Base-by-base conservation (phyloP, 2,797 vertebrate genomes). In the Coluber constrictor region DNA sequence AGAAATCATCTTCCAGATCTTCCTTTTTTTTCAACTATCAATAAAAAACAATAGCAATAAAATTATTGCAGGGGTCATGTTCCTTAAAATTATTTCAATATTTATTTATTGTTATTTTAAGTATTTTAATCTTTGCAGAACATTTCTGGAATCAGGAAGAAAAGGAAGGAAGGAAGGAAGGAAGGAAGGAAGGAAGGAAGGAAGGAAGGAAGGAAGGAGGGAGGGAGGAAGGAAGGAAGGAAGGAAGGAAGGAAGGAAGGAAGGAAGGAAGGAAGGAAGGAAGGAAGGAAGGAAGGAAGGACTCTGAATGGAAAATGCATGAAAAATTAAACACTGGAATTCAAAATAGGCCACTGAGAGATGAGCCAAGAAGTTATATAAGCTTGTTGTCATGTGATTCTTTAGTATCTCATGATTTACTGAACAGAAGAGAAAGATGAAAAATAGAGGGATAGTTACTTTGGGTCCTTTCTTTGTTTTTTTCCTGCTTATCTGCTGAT, bases 1-100 rank as follows among this genome's bases (percentile, higher is more conserved):
- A 92, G 11, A 98, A 95, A 94, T 97, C 97, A 63, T 97, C 98
- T 11, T 98, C 98, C 95, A 98, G 93, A n/a, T 97, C 94, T 89
- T 96, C 96, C 47, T 97, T 87, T 96, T 97, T 97, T 93, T 94
- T 96, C 4, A 95, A 93, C 98, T 98, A 91, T 0, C 29, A 90
- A 94, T 87, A 90, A 94, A 90, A 63, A 61, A 54, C 32, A 32
- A n/a, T 25, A 94, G 66, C 91, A 88, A 55, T 95, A 79, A 2
- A 43, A 56, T 51, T 32, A 32, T 27, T 63, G 27, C 47, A 51
- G 47, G 47, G 47, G 6, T 51, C 47, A 51, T 51, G 47, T 51
- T 43, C 32, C 32, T 79, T 79, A 79, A 79, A n/a, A 15, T n/a
- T 15, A 16, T 16, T 66, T 66, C 15, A 66, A 66, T 66, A 66